phyloP scores from a whole-genome alignment of 1,140 invertebrate species.

The Drosophila tropicalis region DNA sequence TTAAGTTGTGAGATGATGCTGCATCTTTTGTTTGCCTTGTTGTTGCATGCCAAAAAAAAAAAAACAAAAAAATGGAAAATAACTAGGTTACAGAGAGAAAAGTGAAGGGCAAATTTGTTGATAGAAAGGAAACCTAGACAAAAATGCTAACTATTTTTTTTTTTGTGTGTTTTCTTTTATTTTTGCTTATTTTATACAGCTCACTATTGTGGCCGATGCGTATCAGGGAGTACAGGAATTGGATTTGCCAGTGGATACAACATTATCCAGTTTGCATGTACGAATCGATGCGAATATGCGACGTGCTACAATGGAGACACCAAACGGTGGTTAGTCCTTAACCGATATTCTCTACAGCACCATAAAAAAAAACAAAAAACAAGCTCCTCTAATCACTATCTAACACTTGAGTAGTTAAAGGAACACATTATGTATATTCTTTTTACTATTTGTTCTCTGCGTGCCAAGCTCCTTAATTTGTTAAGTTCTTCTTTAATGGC shows the following conservation, averaged over 20 bases:
- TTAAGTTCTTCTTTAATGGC: constrained; percentile 23
- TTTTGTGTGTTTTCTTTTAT: not conserved
- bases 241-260: constrained; percentile 78
- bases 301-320: constrained; percentile 76
- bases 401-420: constrained; percentile 25
- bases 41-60: constrained; percentile 63
- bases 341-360: constrained; percentile 14
- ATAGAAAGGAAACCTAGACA: constrained; percentile 73
- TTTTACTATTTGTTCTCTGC: constrained; percentile 1
- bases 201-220: constrained; percentile 75
- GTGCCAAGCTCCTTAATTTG: constrained; percentile 42
- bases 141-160: constrained; percentile 28
- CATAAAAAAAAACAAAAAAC: not conserved
- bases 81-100: constrained; percentile 82
- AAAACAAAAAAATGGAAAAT: no score
- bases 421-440: not conserved
- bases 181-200: constrained; percentile 41
- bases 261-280: constrained; percentile 77
- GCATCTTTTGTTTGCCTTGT: constrained; percentile 61
- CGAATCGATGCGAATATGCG: constrained; percentile 78
- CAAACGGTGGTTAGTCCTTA: constrained; percentile 82
- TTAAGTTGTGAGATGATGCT: constrained; percentile 67
- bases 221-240: constrained; percentile 74
- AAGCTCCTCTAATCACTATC: constrained; percentile 44
- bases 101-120: constrained; percentile 77